Evolutionary conservation across 1,140 invertebrate species (phyloP).

Genomic region (Diorhabda carinulata): DNA sequence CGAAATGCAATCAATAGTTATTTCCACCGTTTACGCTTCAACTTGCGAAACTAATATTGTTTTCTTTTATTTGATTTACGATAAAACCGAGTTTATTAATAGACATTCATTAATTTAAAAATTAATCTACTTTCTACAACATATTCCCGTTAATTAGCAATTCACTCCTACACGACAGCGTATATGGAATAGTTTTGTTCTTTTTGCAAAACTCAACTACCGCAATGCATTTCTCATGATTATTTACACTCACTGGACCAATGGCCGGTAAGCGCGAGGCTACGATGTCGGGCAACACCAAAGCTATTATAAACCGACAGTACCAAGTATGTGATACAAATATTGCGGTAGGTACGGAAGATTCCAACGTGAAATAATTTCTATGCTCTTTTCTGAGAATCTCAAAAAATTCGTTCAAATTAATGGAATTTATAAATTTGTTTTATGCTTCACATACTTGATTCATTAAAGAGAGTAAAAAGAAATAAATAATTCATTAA

Average conservation of each 20-base stretch:
- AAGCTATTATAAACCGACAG: slow-evolving; percentile 20
- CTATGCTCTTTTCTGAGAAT: background rate
- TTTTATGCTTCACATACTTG: too few species aligned
- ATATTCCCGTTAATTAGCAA: slow-evolving; percentile 24
- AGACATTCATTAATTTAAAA: slow-evolving; percentile 18
- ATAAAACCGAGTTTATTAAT: slow-evolving; percentile 14
- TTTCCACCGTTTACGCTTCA: too few species aligned
- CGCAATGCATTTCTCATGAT: slow-evolving; percentile 23
- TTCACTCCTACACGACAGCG: slow-evolving; percentile 20
- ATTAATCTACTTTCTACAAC: slow-evolving; percentile 19
- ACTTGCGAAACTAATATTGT: background rate
- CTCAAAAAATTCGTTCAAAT: too few species aligned
- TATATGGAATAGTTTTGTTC: slow-evolving; percentile 12
- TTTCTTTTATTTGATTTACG: slow-evolving; percentile 10
- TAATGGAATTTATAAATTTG: too few species aligned
- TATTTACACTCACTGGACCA: slow-evolving; percentile 20
- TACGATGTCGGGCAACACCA: slow-evolving; percentile 6
- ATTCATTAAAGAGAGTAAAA: too few species aligned
- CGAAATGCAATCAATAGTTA: too few species aligned
- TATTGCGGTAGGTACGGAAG: background rate
- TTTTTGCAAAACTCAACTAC: slow-evolving; percentile 17
- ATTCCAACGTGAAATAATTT: background rate
- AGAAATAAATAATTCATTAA: too few species aligned
- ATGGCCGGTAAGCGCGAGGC: slow-evolving; percentile 5
- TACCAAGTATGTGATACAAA: slow-evolving; percentile 12